A percentile compares a stretch with the other conserved stretches of the same genome.
phyloP scores from a whole-genome alignment of 1,140 invertebrate species.

The Heliconius melpomene region DNA sequence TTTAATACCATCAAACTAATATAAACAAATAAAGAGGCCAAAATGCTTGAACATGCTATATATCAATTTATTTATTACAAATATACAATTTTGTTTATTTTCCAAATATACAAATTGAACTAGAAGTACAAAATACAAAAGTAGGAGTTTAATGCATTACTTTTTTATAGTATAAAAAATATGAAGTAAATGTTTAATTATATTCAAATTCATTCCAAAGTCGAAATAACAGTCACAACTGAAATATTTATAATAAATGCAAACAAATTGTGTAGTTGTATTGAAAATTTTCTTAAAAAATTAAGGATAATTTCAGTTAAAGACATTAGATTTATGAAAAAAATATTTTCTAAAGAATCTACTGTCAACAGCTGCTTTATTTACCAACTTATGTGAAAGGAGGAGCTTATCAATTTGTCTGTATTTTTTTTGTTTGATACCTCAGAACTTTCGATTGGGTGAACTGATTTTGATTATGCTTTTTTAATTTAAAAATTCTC shows the following conservation, averaged over 20 bases:
- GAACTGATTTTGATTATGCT: too few relatives aligned
- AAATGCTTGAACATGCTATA: slow-evolving; percentile 32
- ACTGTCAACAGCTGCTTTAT: too few relatives aligned
- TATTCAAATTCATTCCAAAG: neutral
- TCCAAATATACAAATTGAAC: too few relatives aligned
- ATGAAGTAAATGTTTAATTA: neutral
- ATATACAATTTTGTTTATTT: neutral
- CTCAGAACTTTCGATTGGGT: too few relatives aligned
- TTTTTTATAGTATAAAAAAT: neutral
- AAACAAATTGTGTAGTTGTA: neutral
- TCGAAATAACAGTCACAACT: neutral
- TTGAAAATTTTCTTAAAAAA: neutral
- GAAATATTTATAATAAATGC: neutral
- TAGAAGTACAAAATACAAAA: neutral
- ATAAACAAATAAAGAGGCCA: slow-evolving; percentile 12
- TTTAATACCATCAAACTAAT: slow-evolving; percentile 16
- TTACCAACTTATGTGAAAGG: too few relatives aligned
- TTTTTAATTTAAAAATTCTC: too few relatives aligned
- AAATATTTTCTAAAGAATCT: too few relatives aligned
- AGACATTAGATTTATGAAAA: too few relatives aligned
- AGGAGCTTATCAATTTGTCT: too few relatives aligned
- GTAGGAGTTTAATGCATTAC: neutral
- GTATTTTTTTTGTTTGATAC: too few relatives aligned
- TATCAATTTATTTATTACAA: neutral
- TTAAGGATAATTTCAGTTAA: too few relatives aligned